Base-by-base conservation (phyloP, 2,888 invertebrate species). In the Lomographa bimaculata region DNA sequence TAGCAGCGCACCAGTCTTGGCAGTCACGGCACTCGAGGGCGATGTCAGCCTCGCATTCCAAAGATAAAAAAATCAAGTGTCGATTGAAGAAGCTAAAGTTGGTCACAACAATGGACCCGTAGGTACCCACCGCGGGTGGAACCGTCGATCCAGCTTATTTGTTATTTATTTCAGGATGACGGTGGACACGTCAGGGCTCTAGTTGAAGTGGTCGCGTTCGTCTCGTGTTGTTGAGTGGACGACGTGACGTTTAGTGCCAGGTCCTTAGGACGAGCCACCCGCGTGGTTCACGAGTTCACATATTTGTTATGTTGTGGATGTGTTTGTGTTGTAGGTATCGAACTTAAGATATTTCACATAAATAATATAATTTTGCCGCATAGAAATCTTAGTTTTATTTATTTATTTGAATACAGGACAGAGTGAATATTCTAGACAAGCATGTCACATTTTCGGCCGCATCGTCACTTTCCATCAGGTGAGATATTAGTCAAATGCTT, bases 51-150 rank as follows among this genome's bases (percentile, higher is more conserved):
- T 70, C 64, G 71, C 77, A 82, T 83, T 78, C 79, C 81, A 56
- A 65, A 50, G 69, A 63, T 61, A 68, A 82, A 79, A 79, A 80
- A 76, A 59, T 71, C 60, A 74, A 83, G 78, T 75, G 75, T 57
- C 71, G 58, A 66, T 78, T 80, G 68, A 77, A 81, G 80, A 65
- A 79, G 76, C 74, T 52, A 52, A 62, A 64, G 63, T 64, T 67
- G 69, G 54, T 57, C 63, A 58, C 63, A 69, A 77, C 74, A 77
- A 75, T 79, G 68, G 61, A 58, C 54, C 48, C 55, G 47, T 71
- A 52, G 74, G 28, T 23, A 74, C 39, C 49, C 53, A 54, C 32
- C 51, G 34, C 40, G 37, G 36, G 20, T 18, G 52, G 76, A 70
- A 49, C 75, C 49, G 40, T 46, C 58, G 56, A 74, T 72, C 64